phyloP scores from a whole-genome alignment of 2,113 vertebrate species.

The Crotalus helleri region DNA sequence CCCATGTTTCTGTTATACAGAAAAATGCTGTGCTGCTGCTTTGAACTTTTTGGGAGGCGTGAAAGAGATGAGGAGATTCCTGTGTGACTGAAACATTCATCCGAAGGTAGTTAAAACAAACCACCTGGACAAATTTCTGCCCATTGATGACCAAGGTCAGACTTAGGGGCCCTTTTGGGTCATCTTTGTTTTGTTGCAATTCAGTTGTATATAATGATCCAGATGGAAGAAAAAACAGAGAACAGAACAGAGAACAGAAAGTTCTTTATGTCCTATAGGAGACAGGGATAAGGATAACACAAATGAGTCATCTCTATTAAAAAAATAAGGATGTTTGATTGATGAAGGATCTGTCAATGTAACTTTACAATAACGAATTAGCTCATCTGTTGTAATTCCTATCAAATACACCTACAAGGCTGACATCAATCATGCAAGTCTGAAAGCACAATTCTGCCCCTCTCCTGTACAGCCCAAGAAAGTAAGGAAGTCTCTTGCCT shows the following conservation, averaged over 20 bases:
- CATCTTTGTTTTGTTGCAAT: neutral
- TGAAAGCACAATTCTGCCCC: neutral
- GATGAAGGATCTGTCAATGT: neutral
- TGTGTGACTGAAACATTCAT: neutral
- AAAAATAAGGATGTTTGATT: neutral
- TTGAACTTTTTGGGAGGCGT: neutral
- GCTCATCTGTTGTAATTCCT: neutral
- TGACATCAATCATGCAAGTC: neutral
- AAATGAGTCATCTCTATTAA: neutral
- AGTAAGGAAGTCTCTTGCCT: neutral
- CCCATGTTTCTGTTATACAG: neutral
- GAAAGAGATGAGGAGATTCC: neutral
- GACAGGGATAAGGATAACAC: neutral
- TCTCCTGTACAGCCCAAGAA: neutral
- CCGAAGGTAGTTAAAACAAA: neutral
- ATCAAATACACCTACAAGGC: neutral
- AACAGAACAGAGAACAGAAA: neutral
- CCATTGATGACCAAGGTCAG: neutral
- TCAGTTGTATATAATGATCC: neutral
- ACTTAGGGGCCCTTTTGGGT: neutral
- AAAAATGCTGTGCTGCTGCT: neutral
- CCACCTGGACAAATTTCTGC: neutral
- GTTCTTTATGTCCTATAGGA: neutral
- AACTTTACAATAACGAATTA: neutral
- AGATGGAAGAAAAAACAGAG: neutral